phyloP scores from a whole-genome alignment of 2,797 vertebrate genomes.

The Sebastes cheni region DNA sequence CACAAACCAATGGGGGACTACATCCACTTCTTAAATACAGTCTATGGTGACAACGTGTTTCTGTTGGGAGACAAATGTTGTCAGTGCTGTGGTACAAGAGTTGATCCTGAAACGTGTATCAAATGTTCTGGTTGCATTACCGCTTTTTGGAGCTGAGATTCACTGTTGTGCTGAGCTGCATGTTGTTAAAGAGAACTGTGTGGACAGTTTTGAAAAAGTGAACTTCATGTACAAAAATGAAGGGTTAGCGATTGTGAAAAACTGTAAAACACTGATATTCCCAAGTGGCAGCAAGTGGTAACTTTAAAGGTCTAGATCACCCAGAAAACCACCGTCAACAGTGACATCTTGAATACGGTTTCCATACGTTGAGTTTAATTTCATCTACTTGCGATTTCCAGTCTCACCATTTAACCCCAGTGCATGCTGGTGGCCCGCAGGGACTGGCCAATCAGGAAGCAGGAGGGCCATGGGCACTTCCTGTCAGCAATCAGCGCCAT shows the following conservation, averaged over 20 bases:
- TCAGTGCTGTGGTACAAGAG: background rate
- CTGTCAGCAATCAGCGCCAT: conserved; percentile 51
- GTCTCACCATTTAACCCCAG: conserved; percentile 17
- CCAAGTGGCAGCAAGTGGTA: background rate
- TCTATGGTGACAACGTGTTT: no score
- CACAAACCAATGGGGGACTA: no score
- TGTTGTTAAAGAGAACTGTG: no score
- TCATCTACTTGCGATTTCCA: background rate
- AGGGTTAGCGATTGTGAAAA: background rate
- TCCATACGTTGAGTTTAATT: conserved; percentile 9
- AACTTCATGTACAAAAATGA: no score
- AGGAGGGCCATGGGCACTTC: conserved; percentile 49
- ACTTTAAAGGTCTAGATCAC: background rate
- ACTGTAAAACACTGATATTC: background rate
- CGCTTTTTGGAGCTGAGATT: background rate
- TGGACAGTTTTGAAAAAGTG: no score
- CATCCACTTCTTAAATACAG: no score
- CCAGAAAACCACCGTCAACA: background rate
- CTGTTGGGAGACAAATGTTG: background rate
- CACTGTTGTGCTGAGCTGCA: background rate
- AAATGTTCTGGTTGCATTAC: background rate
- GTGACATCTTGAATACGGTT: background rate
- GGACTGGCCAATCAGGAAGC: conserved; percentile 55
- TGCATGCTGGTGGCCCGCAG: conserved; percentile 27
- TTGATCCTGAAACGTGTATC: accelerated